Evolutionary conservation across 2,797 vertebrate species (phyloP).

Genomic region (Sebastes matsubarae): DNA sequence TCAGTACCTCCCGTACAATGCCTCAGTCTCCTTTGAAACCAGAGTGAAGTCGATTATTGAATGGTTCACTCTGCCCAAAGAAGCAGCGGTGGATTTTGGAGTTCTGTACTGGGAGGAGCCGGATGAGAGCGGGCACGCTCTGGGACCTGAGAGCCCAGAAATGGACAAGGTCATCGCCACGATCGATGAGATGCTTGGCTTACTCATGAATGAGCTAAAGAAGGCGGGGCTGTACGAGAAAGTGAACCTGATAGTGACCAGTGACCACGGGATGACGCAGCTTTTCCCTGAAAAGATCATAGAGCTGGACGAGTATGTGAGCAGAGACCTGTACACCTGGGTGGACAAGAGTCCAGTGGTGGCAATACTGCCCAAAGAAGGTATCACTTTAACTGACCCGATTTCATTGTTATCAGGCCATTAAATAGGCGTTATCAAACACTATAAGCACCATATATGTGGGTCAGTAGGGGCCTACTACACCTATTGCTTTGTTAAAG

Average conservation of each 20-base stretch:
- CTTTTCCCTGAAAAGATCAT: conserved; percentile 87
- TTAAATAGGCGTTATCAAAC: too few species aligned
- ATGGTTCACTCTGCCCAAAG: conserved; percentile 87
- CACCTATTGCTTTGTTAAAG: too few species aligned
- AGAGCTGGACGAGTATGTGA: conserved; percentile 88
- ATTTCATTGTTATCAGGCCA: too few species aligned
- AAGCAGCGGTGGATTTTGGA: conserved; percentile 88
- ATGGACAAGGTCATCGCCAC: conserved; percentile 86
- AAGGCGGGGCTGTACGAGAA: conserved; percentile 83
- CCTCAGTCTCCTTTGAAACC: conserved; percentile 86
- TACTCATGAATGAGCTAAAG: conserved; percentile 86
- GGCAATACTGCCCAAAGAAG: conserved; percentile 90
- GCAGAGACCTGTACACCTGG: conserved; percentile 85
- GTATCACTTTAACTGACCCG: conserved; percentile 65
- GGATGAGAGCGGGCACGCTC: conserved; percentile 86
- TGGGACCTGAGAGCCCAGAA: conserved; percentile 87
- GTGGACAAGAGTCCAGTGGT: conserved; percentile 90
- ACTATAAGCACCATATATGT: too few species aligned
- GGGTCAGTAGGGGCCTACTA: too few species aligned
- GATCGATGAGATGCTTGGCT: conserved; percentile 89
- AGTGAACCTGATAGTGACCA: conserved; percentile 91
- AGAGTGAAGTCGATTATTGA: conserved; percentile 86
- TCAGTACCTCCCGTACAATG: conserved; percentile 86
- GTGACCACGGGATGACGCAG: conserved; percentile 94
- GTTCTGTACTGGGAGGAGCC: conserved; percentile 95